phyloP scores from a whole-genome alignment of 2,113 vertebrate species.

The Salvelinus sp. region DNA sequence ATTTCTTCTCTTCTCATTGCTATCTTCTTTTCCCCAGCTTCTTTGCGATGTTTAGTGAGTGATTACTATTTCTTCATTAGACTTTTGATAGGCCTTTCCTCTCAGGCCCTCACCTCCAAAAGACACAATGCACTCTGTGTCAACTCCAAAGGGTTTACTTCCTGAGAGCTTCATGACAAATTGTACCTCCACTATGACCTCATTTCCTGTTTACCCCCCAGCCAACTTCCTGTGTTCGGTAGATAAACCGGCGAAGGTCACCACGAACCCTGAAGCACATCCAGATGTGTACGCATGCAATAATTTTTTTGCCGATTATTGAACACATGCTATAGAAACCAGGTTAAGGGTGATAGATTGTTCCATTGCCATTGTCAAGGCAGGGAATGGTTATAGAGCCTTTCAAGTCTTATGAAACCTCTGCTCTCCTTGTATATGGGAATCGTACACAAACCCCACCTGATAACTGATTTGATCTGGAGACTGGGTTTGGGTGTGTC shows the following conservation, averaged over 20 bases:
- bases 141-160: conserved; percentile 6
- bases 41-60: background rate
- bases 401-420: background rate
- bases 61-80: conserved; percentile 11
- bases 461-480: background rate
- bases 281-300: too few species aligned
- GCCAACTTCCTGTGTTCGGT: conserved; percentile 13
- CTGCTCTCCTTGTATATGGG: background rate
- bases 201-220: conserved; percentile 24
- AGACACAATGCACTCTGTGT: conserved; percentile 18
- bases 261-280: background rate
- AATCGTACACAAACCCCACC: background rate
- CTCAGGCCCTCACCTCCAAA: background rate
- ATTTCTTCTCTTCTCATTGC: background rate
- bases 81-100: background rate
- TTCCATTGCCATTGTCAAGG: background rate
- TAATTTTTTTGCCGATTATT: too few species aligned
- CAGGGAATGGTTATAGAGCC: background rate
- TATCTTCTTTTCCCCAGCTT: conserved; percentile 13
- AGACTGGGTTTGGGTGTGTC: background rate
- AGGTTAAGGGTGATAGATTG: background rate
- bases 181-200: conserved; percentile 9
- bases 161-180: conserved; percentile 17
- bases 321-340: too few species aligned
- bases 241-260: background rate